A percentile compares a stretch with the other conserved stretches of the same genome.
These are phyloP conservation scores for Sinodicranocentrus sp. DNA, from an alignment of 2,888 invertebrate species.

Conservation along the genomic window DNA sequence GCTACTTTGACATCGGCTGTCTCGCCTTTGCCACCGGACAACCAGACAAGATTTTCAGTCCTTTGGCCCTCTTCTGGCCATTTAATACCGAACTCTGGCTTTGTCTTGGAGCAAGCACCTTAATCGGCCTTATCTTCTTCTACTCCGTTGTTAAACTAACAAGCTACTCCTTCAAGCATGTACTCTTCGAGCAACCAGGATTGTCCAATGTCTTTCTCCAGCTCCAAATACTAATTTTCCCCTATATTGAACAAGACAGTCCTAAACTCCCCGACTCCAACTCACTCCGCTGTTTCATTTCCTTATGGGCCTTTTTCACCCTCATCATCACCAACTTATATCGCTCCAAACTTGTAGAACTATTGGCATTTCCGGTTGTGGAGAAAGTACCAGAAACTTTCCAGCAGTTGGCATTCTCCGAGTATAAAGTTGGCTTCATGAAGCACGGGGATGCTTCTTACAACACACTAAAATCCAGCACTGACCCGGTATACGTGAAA, in stretches of 20 bases:
- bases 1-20: constrained; percentile 55
- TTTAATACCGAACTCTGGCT: constrained; percentile 45
- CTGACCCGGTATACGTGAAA: constrained; percentile 61
- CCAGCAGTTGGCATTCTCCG: constrained; percentile 46
- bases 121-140: constrained; percentile 25
- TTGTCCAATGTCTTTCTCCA: no score
- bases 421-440: constrained; percentile 60
- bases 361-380: constrained; percentile 63
- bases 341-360: constrained; percentile 51
- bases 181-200: background rate
- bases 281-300: constrained; percentile 34
- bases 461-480: constrained; percentile 51
- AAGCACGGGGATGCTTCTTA: constrained; percentile 66
- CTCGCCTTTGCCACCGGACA: constrained; percentile 68
- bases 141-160: background rate
- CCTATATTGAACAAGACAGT: constrained; percentile 61
- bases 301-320: constrained; percentile 53
- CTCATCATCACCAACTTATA: constrained; percentile 56
- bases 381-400: constrained; percentile 45
- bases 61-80: constrained; percentile 56
- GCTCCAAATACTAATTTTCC: constrained; percentile 21
- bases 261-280: background rate
- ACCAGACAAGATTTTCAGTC: constrained; percentile 42
- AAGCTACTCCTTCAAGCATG: background rate
- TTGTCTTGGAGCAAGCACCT: background rate